phyloP scores from a whole-genome alignment of 2,888 invertebrate species.

The Lepidochrysops patricia region DNA sequence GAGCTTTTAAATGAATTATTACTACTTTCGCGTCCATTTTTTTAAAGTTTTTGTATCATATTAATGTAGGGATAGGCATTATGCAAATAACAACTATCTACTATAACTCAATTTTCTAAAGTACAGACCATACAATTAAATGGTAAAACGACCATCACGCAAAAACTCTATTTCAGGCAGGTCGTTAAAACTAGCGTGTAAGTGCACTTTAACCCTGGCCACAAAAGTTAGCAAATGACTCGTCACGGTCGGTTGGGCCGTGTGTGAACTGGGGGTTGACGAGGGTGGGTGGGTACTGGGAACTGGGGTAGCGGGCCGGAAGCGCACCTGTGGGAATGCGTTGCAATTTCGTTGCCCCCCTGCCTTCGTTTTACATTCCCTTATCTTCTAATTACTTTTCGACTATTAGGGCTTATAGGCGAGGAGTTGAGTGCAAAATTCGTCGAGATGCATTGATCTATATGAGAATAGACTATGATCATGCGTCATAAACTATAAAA shows the following conservation, averaged over 20 bases:
- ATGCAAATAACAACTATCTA: no score
- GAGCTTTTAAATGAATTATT: slow-evolving; percentile 16
- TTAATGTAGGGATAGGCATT: no score
- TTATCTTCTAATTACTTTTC: slow-evolving; percentile 29
- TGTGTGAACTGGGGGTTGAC: slow-evolving; percentile 56
- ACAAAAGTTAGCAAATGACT: slow-evolving; percentile 53
- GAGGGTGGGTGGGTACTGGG: slow-evolving; percentile 37
- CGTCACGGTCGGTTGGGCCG: slow-evolving; percentile 51
- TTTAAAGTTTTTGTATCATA: no score
- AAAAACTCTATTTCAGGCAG: background rate
- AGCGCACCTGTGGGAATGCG: slow-evolving; percentile 69
- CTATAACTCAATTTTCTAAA: background rate
- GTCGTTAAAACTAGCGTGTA: slow-evolving; percentile 2
- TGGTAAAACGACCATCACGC: background rate
- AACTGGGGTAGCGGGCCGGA: slow-evolving; percentile 64
- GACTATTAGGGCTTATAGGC: slow-evolving; percentile 12
- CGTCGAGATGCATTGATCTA: slow-evolving; percentile 10
- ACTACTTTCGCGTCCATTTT: no score
- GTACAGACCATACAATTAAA: background rate
- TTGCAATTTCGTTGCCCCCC: slow-evolving; percentile 44
- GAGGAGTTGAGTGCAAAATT: slow-evolving; percentile 39
- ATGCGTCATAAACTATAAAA: background rate
- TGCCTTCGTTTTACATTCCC: slow-evolving; percentile 32
- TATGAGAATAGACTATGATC: background rate
- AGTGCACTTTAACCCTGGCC: slow-evolving; percentile 34